Conservation (phyloP, 1,140 invertebrate species). For the Camponotus vicinus region DNA sequence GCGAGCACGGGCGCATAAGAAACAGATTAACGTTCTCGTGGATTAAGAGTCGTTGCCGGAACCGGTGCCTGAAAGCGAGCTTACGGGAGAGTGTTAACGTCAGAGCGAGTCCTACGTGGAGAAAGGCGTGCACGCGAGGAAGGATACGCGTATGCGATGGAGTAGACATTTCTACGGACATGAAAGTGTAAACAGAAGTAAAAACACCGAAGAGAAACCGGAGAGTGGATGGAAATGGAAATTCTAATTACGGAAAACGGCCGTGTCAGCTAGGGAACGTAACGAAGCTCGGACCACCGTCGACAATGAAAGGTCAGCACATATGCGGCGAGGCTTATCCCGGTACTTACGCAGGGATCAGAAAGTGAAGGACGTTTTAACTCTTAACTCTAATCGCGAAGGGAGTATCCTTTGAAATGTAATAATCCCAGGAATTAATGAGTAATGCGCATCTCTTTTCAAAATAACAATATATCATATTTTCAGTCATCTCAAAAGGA, state of each 20-base stretch:
- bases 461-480: neutral
- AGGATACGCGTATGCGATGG: neutral
- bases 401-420: neutral
- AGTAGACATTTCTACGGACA: slow-evolving; percentile 39
- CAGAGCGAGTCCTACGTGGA: slow-evolving; percentile 6
- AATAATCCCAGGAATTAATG: no score
- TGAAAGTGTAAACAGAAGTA: slow-evolving; percentile 59
- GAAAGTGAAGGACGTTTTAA: slow-evolving; percentile 8
- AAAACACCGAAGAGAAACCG: slow-evolving; percentile 19
- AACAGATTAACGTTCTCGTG: slow-evolving; percentile 58
- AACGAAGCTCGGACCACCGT: slow-evolving; percentile 30
- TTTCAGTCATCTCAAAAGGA: neutral
- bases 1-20: slow-evolving; percentile 44
- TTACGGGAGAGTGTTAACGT: slow-evolving; percentile 33
- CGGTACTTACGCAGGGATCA: neutral
- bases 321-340: slow-evolving; percentile 23
- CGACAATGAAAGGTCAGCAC: slow-evolving; percentile 58
- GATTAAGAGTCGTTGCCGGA: slow-evolving; percentile 57
- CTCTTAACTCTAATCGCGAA: slow-evolving; percentile 4
- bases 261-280: slow-evolving; percentile 41
- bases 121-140: neutral
- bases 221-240: slow-evolving; percentile 43
- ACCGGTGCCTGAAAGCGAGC: slow-evolving; percentile 21
- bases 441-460: neutral
- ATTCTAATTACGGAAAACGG: slow-evolving; percentile 56